phyloP scores from a whole-genome alignment of 2,888 invertebrate species.

The Poecilus cupreus region DNA sequence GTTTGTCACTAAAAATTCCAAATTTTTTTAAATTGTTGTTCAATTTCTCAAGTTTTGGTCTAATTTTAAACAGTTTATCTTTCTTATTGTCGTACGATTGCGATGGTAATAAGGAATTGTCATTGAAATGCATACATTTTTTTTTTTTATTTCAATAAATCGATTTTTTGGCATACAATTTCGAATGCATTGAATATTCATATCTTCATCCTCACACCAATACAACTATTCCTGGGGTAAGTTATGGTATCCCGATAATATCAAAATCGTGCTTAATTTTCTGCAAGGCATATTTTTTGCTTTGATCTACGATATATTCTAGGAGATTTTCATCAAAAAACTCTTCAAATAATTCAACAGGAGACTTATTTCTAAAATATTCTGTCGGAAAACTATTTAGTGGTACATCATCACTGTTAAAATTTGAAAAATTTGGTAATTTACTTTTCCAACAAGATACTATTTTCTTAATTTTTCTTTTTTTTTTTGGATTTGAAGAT shows the following conservation, averaged over 20 bases:
- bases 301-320: not conserved
- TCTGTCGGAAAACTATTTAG: not conserved
- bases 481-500: slow-evolving; percentile 21
- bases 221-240: slow-evolving; percentile 45
- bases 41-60: slow-evolving; percentile 31
- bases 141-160: slow-evolving; percentile 49
- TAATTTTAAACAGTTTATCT: slow-evolving; percentile 45
- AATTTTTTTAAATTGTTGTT: slow-evolving; percentile 39
- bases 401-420: not conserved
- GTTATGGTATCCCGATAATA: slow-evolving; percentile 46
- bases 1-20: slow-evolving; percentile 28
- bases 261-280: slow-evolving; percentile 29
- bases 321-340: slow-evolving; percentile 24
- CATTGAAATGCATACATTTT: slow-evolving; percentile 42
- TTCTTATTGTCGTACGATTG: slow-evolving; percentile 8
- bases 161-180: slow-evolving; percentile 40
- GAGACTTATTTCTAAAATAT: slow-evolving; percentile 30
- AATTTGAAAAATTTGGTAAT: not conserved
- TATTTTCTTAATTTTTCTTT: not conserved
- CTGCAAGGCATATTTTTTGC: slow-evolving; percentile 20
- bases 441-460: not conserved
- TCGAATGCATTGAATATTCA: slow-evolving; percentile 12
- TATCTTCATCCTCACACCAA: slow-evolving; percentile 56
- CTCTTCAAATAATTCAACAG: slow-evolving; percentile 39
- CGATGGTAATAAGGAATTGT: slow-evolving; percentile 3